Evolutionary conservation across 2,888 invertebrate genomes (phyloP).

Genomic region (Podotricha telesiphe): DNA sequence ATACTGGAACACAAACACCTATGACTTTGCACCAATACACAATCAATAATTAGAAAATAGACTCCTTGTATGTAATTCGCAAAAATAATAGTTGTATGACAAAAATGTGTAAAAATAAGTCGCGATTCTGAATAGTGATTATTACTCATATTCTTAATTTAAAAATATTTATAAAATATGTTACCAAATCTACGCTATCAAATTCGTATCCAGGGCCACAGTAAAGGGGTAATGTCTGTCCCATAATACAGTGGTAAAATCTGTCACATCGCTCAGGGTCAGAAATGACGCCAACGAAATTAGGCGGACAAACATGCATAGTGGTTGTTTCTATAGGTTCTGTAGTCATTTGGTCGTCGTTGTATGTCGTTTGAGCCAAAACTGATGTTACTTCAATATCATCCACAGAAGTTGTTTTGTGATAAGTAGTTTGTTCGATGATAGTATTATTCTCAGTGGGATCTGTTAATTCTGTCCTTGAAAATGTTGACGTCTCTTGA

Average conservation of each 20-base stretch:
- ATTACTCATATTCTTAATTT: neutral
- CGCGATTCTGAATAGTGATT: too few species aligned
- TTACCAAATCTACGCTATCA: conserved; percentile 16
- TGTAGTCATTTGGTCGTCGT: conserved; percentile 33
- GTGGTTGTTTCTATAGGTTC: conserved; percentile 35
- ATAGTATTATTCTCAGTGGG: conserved; percentile 11
- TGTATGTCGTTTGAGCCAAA: conserved; percentile 31
- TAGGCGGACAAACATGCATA: conserved; percentile 44
- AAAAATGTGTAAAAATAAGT: too few species aligned
- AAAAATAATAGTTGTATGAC: too few species aligned
- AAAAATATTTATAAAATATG: neutral
- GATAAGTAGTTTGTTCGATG: conserved; percentile 2
- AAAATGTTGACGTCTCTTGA: conserved; percentile 15
- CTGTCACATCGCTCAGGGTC: conserved; percentile 45
- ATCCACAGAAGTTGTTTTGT: conserved; percentile 16
- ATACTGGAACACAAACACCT: too few species aligned
- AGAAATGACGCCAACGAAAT: conserved; percentile 43
- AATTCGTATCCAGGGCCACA: conserved; percentile 43
- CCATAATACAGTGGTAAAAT: conserved; percentile 46
- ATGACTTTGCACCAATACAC: too few species aligned
- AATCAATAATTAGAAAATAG: too few species aligned
- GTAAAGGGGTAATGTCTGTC: conserved; percentile 39
- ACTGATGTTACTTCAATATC: conserved; percentile 40
- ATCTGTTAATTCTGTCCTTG: conserved; percentile 17
- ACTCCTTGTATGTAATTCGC: too few species aligned